phyloP scores from a whole-genome alignment of 2,797 vertebrate species.

The Schizopygopsis malacanthus region DNA sequence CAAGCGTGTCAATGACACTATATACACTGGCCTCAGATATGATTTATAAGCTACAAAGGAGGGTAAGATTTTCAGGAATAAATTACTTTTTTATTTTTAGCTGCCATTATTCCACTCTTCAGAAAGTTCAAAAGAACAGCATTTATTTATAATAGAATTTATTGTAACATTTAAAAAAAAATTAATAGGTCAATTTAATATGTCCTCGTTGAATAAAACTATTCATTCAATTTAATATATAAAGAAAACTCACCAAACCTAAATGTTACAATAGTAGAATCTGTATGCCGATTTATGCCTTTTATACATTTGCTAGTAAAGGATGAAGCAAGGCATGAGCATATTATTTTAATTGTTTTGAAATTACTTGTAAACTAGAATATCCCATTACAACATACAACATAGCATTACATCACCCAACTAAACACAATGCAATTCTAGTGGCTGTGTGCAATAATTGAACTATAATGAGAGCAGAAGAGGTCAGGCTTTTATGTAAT shows the following conservation, averaged over 20 bases:
- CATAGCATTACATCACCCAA: slow-evolving; percentile 16
- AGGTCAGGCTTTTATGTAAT: slow-evolving; percentile 29
- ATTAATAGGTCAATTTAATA: neutral
- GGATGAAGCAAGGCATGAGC: slow-evolving; percentile 7
- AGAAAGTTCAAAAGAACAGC: neutral
- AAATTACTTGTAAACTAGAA: slow-evolving; percentile 16
- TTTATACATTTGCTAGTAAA: neutral
- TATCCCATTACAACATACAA: slow-evolving; percentile 8
- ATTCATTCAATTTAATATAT: neutral
- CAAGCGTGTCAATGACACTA: neutral
- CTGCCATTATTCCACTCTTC: neutral
- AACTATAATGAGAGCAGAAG: slow-evolving; percentile 13
- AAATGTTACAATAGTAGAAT: neutral
- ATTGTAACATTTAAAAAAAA: neutral
- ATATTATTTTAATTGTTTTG: slow-evolving; percentile 42
- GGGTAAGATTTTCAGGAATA: neutral
- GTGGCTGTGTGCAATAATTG: slow-evolving; percentile 31
- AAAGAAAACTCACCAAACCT: neutral
- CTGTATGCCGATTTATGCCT: neutral
- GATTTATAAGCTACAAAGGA: neutral
- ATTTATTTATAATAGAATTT: neutral
- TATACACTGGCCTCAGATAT: neutral
- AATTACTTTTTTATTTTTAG: neutral
- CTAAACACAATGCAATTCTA: slow-evolving; percentile 15
- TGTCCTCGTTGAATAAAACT: neutral